Percentiles rank a stretch among this genome's conserved stretches.
Evolutionary conservation across 2,888 invertebrate species (phyloP).

Genomic region (Ceraclea dissimilis): DNA sequence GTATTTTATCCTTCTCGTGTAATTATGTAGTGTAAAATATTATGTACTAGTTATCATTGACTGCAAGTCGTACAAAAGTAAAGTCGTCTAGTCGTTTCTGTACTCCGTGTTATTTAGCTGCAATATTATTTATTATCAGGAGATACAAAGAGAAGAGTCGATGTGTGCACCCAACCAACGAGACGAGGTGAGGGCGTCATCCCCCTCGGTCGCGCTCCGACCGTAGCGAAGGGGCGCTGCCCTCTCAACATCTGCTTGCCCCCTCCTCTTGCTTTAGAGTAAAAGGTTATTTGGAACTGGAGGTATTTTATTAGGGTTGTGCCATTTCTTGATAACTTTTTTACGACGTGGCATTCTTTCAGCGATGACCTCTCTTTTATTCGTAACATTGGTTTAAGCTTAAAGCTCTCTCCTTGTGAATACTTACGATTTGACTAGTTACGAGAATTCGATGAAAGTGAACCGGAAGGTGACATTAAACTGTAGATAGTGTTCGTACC

Average conservation of each 20-base stretch:
- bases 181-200: constrained; percentile 9
- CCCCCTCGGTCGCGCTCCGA: constrained; percentile 6
- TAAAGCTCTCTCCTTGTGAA: background rate
- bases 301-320: background rate
- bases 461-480: no score
- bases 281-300: background rate
- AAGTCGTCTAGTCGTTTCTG: background rate
- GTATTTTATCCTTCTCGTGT: no score
- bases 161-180: background rate
- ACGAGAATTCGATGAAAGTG: background rate
- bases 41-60: background rate
- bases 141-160: background rate
- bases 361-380: background rate
- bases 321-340: background rate
- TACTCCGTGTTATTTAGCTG: background rate
- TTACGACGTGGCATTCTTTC: background rate
- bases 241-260: constrained; percentile 8
- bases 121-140: no score
- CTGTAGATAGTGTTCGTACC: background rate
- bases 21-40: no score
- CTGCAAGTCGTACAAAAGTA: background rate
- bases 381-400: background rate
- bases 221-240: constrained; percentile 11
- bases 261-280: background rate
- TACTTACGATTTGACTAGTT: background rate